These are phyloP conservation scores for Ormyrus labotus DNA, from an alignment of 2,888 invertebrate species.

Conservation along the genomic window DNA sequence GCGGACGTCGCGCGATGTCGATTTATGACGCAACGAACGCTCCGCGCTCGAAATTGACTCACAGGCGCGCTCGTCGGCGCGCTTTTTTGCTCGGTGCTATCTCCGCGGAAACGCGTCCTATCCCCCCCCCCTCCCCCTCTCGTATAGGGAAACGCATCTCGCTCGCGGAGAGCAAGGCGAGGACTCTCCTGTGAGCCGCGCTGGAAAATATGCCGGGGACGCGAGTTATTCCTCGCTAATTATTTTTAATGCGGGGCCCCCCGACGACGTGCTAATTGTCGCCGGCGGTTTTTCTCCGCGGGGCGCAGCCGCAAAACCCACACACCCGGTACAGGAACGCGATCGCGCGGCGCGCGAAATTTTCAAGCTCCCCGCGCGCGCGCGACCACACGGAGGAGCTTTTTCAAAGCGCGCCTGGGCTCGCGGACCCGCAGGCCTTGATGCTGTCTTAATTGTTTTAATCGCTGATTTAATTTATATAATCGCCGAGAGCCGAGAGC, in stretches of 20 bases:
- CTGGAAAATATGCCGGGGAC: constrained; percentile 38
- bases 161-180: background rate
- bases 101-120: background rate
- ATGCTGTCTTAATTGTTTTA: constrained; percentile 33
- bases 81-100: too few relatives aligned
- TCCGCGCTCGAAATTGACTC: constrained; percentile 16
- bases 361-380: constrained; percentile 35
- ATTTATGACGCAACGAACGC: constrained; percentile 21
- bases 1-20: constrained; percentile 1
- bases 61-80: background rate
- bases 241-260: constrained; percentile 55
- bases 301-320: constrained; percentile 3
- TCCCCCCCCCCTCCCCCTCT: background rate
- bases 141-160: background rate
- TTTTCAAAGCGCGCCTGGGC: constrained; percentile 13
- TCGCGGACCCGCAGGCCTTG: constrained; percentile 14
- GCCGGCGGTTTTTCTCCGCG: constrained; percentile 26
- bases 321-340: constrained; percentile 7
- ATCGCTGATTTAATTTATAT: constrained; percentile 50
- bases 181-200: constrained; percentile 13
- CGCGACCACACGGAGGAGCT: constrained; percentile 7
- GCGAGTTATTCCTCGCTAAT: constrained; percentile 53
- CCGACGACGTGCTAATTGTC: constrained; percentile 54
- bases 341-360: constrained; percentile 10
- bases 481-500: background rate